Evolutionary conservation across 2,888 invertebrate species (phyloP).

Genomic region (Ophioninae sp.): DNA sequence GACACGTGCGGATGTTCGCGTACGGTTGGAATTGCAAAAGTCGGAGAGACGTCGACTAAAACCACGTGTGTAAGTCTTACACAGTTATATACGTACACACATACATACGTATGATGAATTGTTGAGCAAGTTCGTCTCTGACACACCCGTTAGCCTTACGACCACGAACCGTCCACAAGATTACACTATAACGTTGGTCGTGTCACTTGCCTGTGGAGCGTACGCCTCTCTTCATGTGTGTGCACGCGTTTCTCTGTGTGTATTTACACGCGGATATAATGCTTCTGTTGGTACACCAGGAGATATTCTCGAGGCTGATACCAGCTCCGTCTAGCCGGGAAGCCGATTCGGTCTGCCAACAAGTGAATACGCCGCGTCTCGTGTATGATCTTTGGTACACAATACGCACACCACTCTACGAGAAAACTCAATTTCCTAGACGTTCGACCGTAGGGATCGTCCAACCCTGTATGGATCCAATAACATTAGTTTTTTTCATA

Average conservation of each 20-base stretch:
- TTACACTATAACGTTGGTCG: slow-evolving; percentile 49
- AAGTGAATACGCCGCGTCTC: slow-evolving; percentile 43
- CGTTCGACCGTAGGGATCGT: background rate
- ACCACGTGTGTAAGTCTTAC: slow-evolving; percentile 38
- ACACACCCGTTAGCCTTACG: slow-evolving; percentile 63
- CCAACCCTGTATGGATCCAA: background rate
- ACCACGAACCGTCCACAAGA: slow-evolving; percentile 53
- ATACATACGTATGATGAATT: slow-evolving; percentile 52
- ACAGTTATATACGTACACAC: slow-evolving; percentile 7
- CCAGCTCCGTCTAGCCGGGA: slow-evolving; percentile 42
- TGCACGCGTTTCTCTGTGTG: slow-evolving; percentile 16
- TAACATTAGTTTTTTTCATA: too few species aligned
- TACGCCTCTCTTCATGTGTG: slow-evolving; percentile 5
- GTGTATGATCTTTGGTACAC: slow-evolving; percentile 14
- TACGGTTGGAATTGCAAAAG: slow-evolving; percentile 30
- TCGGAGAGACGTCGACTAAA: slow-evolving; percentile 29
- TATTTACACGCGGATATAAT: slow-evolving; percentile 13
- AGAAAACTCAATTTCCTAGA: background rate
- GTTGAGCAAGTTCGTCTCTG: slow-evolving; percentile 53
- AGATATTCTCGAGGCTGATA: slow-evolving; percentile 48
- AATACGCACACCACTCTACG: too few species aligned
- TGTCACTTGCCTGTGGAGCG: slow-evolving; percentile 13
- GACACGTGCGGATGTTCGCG: slow-evolving; percentile 43
- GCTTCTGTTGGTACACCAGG: slow-evolving; percentile 50
- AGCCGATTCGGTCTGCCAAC: slow-evolving; percentile 51